phyloP scores from a whole-genome alignment of 2,888 invertebrate genomes.

The Lasioglossum figueresi region DNA sequence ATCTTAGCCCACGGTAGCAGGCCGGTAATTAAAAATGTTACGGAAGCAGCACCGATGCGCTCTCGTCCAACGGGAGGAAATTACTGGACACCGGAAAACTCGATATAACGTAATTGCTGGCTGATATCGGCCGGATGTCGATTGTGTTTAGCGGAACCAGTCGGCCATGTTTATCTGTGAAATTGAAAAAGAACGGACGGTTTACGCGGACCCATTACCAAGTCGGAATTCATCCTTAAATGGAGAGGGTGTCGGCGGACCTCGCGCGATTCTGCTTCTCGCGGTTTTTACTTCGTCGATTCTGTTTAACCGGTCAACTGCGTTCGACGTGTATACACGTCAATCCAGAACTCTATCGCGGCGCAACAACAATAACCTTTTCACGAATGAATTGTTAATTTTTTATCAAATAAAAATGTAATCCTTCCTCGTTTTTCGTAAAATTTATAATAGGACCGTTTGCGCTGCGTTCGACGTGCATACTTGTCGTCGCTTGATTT shows the following conservation, averaged over 20 bases:
- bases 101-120: slow-evolving; percentile 3
- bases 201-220: not conserved
- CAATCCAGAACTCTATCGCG: too few relatives aligned
- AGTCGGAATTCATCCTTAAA: not conserved
- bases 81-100: not conserved
- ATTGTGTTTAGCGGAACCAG: not conserved
- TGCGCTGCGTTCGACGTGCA: too few relatives aligned
- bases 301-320: too few relatives aligned
- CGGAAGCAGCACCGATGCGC: not conserved
- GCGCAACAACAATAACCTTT: too few relatives aligned
- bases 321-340: too few relatives aligned
- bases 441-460: too few relatives aligned
- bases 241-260: not conserved
- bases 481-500: too few relatives aligned
- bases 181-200: not conserved
- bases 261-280: not conserved
- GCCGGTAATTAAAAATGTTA: slow-evolving; percentile 43
- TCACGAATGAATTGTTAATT: too few relatives aligned
- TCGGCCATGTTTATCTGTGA: not conserved
- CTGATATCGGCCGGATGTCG: not conserved
- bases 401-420: too few relatives aligned
- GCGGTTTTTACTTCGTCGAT: not conserved
- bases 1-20: slow-evolving; percentile 14
- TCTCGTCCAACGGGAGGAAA: not conserved
- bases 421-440: too few relatives aligned